Evolutionary conservation across 2,888 invertebrate species (phyloP), one percentile per base, ranked within the genome.

Genomic region (Dasysyrphus tricinctus): DNA sequence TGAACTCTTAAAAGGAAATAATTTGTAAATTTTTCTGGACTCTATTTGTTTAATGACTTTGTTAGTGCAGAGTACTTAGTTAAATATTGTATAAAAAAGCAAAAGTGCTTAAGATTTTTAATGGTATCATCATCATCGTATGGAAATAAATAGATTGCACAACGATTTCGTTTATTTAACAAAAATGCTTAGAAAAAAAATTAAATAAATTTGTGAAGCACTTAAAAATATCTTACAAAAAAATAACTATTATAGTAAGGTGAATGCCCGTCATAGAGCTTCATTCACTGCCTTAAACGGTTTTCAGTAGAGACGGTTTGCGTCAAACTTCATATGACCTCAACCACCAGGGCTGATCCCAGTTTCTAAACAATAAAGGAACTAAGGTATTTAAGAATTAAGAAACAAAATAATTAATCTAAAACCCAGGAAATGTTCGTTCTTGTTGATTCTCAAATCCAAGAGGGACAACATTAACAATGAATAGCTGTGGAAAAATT

Each of bases 1-100:
- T 77, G 34, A 69, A 73, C 73, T 85, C 81, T 85, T 85, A 85
- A 85, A 85, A 81, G 85, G 77, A 85, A 81, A 85, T 78, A 77
- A 84, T 84, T 80, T 80, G 80, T 84, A 80, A 78, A 70, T 72
- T 76, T 65, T 65, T 57, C 49, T 54, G 47, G 47, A 72, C 67
- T 61, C 61, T 61, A 61, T 61, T 77, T 73, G 73, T 44, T 51
- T 73, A 77, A 80, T 34, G 72, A 73, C 47, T 72, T 80, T 73
- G 76, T 73, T 65, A 69, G 34, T 47, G 70, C 34, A 70, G 14
- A 54, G 37, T 75, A 83, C 63, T 76, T 63, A 80, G 63, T 80
- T 80, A 57, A 49, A 70, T 47, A 42, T 51, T 57, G 42, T 11
- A 32, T 12, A 47, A 16, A 11, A 47, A 16, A 11, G 29, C 2